These are phyloP conservation scores for Adelges cooleyi DNA, from an alignment of 1,140 invertebrate species.

Conservation along the genomic window DNA sequence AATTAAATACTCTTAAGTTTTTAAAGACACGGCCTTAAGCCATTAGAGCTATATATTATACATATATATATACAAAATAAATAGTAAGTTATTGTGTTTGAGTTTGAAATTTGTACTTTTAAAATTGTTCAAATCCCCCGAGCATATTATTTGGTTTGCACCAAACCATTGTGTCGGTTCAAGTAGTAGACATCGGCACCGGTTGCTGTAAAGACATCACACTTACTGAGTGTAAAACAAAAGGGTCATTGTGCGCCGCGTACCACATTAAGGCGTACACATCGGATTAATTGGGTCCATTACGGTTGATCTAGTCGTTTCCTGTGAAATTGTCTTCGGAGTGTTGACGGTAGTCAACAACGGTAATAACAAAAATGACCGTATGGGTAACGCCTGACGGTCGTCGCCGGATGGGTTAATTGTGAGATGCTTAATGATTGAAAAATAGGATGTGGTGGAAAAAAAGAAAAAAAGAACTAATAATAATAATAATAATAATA, in stretches of 20 bases:
- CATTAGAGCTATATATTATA: too few species aligned
- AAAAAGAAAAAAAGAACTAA: background rate
- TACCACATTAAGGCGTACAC: background rate
- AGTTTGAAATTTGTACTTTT: too few species aligned
- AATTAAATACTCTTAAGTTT: too few species aligned
- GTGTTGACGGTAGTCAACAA: background rate
- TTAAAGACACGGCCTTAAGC: too few species aligned
- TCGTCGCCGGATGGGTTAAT: conserved; percentile 16
- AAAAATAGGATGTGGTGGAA: background rate
- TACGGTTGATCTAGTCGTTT: conserved; percentile 20
- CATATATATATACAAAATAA: too few species aligned
- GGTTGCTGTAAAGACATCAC: too few species aligned
- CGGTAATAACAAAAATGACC: background rate
- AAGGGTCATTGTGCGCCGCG: background rate
- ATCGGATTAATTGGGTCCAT: conserved; percentile 18
- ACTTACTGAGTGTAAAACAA: conserved; percentile 6
- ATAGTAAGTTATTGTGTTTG: too few species aligned
- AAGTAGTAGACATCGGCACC: too few species aligned
- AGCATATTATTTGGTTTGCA: too few species aligned
- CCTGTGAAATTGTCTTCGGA: conserved; percentile 17
- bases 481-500: too few species aligned
- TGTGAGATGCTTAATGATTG: background rate
- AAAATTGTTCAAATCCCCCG: too few species aligned
- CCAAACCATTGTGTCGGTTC: too few species aligned
- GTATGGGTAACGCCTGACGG: background rate